Evolutionary conservation across 2,888 invertebrate species (phyloP).

Genomic region (Venusia cambrica): DNA sequence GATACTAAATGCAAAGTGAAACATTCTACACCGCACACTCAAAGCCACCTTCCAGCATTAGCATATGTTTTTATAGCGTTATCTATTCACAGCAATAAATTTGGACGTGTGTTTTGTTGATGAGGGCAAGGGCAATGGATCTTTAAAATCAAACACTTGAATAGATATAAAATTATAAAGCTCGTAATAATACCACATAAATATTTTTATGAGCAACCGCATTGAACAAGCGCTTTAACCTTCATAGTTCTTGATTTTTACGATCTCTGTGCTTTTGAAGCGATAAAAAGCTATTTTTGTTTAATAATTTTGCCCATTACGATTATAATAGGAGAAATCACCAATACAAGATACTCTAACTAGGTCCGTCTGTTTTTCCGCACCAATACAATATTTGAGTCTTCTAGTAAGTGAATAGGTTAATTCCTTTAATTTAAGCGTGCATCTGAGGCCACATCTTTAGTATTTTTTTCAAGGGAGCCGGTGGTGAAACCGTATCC

Average conservation of each 20-base stretch:
- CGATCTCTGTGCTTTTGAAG: conserved; percentile 18
- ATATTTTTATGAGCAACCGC: conserved; percentile 33
- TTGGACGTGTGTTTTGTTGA: conserved; percentile 9
- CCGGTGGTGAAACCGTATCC: no score
- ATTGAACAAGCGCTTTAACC: conserved; percentile 32
- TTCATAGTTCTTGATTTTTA: conserved; percentile 21
- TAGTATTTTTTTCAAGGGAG: no score
- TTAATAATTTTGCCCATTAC: conserved; percentile 37
- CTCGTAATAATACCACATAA: conserved; percentile 26
- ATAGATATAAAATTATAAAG: conserved; percentile 16
- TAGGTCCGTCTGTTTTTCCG: no score
- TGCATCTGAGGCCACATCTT: no score
- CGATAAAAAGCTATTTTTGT: background rate
- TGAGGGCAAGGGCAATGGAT: conserved; percentile 19
- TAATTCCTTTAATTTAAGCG: no score
- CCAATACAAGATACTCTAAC: no score
- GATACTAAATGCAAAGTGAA: conserved; percentile 45
- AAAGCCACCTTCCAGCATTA: conserved; percentile 17
- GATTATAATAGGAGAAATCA: no score
- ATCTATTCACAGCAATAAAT: conserved; percentile 20
- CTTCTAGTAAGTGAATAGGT: no score
- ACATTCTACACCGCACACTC: conserved; percentile 26
- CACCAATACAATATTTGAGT: no score
- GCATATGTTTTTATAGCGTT: conserved; percentile 26
- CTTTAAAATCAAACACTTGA: conserved; percentile 14